Conservation (phyloP, 1,140 invertebrate genomes). For the Phymastichus coffea region DNA sequence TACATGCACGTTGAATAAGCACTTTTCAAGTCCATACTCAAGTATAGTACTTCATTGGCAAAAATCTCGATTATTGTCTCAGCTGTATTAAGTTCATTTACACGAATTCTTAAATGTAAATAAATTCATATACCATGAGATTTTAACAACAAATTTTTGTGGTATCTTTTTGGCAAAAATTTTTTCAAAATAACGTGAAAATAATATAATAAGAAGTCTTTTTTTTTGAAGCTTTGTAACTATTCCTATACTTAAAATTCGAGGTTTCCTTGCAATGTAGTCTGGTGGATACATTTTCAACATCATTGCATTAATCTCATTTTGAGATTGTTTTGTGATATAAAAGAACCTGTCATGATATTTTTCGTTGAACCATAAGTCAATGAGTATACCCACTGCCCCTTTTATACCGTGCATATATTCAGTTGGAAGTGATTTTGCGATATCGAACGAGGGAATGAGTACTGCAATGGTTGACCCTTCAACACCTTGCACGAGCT, state of each 20-base stretch:
- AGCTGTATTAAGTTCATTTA: too few relatives aligned
- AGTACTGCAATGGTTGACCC: background rate
- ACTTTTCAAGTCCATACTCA: slow-evolving; percentile 23
- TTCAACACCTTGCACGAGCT: slow-evolving; percentile 12
- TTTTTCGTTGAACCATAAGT: too few relatives aligned
- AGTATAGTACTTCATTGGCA: too few relatives aligned
- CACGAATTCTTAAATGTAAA: slow-evolving; percentile 16
- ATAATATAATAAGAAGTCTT: too few relatives aligned
- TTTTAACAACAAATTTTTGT: slow-evolving; percentile 22
- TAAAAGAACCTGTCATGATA: slow-evolving; percentile 17
- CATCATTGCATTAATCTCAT: background rate
- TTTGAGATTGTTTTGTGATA: slow-evolving; percentile 8
- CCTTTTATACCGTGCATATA: too few relatives aligned
- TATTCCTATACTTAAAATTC: slow-evolving; percentile 6
- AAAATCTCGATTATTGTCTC: too few relatives aligned
- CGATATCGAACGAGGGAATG: too few relatives aligned
- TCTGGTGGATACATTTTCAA: slow-evolving; percentile 9
- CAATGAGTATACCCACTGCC: too few relatives aligned
- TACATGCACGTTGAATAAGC: too few relatives aligned
- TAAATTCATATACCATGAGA: slow-evolving; percentile 10
- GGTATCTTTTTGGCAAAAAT: too few relatives aligned
- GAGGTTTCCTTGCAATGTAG: too few relatives aligned
- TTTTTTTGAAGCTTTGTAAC: too few relatives aligned
- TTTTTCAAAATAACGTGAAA: slow-evolving; percentile 15
- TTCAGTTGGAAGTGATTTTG: slow-evolving; percentile 14